A percentile compares a stretch with the other conserved stretches of the same genome.
phyloP scores from a whole-genome alignment of 2,113 vertebrate genomes.

The Brachypodius melanocephalos region DNA sequence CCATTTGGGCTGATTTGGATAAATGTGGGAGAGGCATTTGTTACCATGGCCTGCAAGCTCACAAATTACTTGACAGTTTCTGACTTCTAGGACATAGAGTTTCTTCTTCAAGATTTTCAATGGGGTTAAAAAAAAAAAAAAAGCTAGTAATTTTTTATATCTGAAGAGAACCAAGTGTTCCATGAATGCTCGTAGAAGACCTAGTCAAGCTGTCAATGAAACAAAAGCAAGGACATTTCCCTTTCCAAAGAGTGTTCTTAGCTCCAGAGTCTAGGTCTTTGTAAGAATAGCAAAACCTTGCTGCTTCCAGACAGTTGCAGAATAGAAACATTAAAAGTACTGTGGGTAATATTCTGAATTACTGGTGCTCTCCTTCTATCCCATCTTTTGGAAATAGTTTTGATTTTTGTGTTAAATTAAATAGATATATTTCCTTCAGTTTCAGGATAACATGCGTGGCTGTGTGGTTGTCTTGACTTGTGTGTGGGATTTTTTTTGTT shows the following conservation, averaged over 20 bases:
- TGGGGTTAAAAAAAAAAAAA: background rate
- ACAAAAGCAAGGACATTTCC: background rate
- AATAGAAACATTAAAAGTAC: background rate
- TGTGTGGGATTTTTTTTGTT: background rate
- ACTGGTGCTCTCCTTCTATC: background rate
- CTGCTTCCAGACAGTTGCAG: background rate
- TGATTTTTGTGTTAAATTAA: background rate
- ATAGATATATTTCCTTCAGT: background rate
- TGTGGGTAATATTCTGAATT: background rate
- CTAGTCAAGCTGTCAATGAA: background rate
- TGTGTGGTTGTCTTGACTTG: background rate
- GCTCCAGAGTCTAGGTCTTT: background rate
- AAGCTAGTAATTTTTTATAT: background rate
- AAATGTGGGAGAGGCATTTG: background rate
- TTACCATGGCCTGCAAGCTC: background rate
- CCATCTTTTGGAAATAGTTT: background rate
- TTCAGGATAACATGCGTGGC: background rate
- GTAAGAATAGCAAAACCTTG: background rate
- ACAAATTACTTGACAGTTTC: background rate
- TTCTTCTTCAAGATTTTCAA: background rate
- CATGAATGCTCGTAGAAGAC: background rate
- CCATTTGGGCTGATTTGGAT: background rate
- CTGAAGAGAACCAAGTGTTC: background rate
- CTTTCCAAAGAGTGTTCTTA: background rate
- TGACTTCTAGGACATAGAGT: background rate